Evolutionary conservation across 2,113 vertebrate species (phyloP), one percentile per base, ranked within the genome.

Genomic region (Motacilla tschutschensis): DNA sequence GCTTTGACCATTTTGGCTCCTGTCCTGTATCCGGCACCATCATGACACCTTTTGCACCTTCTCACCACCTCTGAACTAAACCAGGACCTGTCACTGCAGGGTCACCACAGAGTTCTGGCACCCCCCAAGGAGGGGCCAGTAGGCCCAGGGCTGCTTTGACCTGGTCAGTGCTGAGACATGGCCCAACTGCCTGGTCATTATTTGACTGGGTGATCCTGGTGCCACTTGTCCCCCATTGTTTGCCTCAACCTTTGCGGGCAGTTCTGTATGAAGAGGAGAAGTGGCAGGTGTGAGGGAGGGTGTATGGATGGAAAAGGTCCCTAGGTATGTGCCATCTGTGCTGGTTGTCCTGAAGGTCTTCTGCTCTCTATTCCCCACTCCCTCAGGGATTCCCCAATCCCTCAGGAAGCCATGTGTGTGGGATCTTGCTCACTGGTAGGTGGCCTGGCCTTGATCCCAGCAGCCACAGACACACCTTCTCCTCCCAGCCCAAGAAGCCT

Each of bases 101-200:
- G 38, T 67, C 62, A n/a, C 15, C 2, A 12, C 12, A 18, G 46
- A 40, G 53, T 62, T 55, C 53, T 63, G 46, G 15, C 17, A 4
- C 8, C 72, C 28, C 54, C n/a, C 0, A 0, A 17, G n/a, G 0
- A 76, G 72, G 25, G 48, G 35, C 28, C 12, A 28, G 0, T 17
- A 24, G 35, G 17, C 48, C 41, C 1, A 0, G 76, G 50, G 60
- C 69, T 79, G 60, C 76, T 87, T 53, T 51, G 69, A 58, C 20
- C 43, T 48, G 40, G 28, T 44, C 0, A 0, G 50, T 67, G 38
- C 71, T 63, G 63, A 54, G 54, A 65, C 5, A 0, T 13, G 40
- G 55, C 46, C 54, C 63, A 57, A 9, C 35, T 69, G 36, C 54
- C 62, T 70, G 51, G 26, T 48, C 74, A 6, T 40, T 41, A 24